A percentile compares a stretch with the other conserved stretches of the same genome.
Conservation (phyloP, 2,888 invertebrate species). For the Diaperis boleti region DNA sequence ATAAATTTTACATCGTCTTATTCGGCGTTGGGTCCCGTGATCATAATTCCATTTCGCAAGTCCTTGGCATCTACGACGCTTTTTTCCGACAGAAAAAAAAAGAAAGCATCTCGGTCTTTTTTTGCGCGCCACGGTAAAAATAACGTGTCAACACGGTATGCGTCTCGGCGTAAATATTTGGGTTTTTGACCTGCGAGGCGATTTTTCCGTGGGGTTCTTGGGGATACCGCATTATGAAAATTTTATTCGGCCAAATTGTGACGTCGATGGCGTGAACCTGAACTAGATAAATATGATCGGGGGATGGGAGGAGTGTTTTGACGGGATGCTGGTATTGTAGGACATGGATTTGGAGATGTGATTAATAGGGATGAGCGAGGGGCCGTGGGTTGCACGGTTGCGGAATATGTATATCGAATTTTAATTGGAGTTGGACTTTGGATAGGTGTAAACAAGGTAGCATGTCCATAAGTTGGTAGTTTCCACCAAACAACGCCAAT, state of each 20-base stretch:
- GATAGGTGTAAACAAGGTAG: no score
- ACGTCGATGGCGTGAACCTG: conserved; percentile 3
- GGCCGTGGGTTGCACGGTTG: not conserved
- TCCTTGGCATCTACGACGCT: conserved; percentile 31
- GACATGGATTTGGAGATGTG: not conserved
- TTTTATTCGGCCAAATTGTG: not conserved
- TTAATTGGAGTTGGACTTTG: no score
- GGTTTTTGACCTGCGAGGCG: conserved; percentile 18
- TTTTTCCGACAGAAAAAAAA: no score
- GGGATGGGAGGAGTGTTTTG: no score
- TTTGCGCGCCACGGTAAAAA: conserved; percentile 5
- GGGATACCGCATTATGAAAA: not conserved
- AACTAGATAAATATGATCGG: not conserved
- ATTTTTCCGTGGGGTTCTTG: not conserved
- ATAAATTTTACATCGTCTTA: conserved; percentile 35
- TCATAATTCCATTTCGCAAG: conserved; percentile 19
- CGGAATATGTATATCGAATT: no score
- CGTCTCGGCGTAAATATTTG: conserved; percentile 17
- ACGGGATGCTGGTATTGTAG: not conserved
- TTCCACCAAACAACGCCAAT: no score
- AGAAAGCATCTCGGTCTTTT: conserved; percentile 7
- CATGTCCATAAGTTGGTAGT: no score
- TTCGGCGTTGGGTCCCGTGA: conserved; percentile 32
- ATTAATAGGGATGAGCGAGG: not conserved
- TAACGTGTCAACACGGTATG: conserved; percentile 10